Conservation (phyloP, 2,113 vertebrate species). For the Onychostoma macrolepis region DNA sequence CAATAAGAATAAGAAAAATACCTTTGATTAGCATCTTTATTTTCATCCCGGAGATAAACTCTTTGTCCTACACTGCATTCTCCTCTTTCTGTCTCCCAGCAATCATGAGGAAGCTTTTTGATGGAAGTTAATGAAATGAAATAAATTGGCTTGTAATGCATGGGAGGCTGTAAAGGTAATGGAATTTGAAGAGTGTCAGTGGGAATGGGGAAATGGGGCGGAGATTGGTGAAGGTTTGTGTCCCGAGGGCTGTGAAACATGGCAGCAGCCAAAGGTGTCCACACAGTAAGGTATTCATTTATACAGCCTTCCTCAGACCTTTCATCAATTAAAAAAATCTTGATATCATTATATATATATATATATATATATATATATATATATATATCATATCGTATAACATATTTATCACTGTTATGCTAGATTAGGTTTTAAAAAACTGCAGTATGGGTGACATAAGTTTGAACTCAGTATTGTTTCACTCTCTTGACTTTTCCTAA, state of each 20-base stretch:
- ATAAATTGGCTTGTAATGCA: conserved; percentile 56
- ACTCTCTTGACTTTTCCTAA: neutral
- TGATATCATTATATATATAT: neutral
- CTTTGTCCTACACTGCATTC: conserved; percentile 32
- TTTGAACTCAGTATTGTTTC: neutral
- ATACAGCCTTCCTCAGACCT: neutral
- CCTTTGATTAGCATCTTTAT: conserved; percentile 37
- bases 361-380: neutral
- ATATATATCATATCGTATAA: neutral
- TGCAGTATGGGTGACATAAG: neutral
- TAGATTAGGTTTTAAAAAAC: no score
- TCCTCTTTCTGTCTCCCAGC: conserved; percentile 33
- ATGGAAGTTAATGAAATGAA: conserved; percentile 48
- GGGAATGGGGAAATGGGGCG: conserved; percentile 9
- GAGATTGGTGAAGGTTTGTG: conserved; percentile 9
- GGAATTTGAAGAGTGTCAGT: conserved; percentile 55
- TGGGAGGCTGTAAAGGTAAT: conserved; percentile 54
- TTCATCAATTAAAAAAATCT: neutral
- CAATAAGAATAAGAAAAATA: neutral
- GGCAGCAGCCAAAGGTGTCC: neutral
- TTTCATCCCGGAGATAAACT: conserved; percentile 34
- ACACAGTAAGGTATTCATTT: neutral
- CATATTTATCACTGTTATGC: neutral
- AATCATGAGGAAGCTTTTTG: conserved; percentile 46
- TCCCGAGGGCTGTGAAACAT: conserved; percentile 27